These are phyloP conservation scores for Chiroxiphia lanceolata DNA, from an alignment of 2,797 vertebrate genomes.

Conservation along the genomic window DNA sequence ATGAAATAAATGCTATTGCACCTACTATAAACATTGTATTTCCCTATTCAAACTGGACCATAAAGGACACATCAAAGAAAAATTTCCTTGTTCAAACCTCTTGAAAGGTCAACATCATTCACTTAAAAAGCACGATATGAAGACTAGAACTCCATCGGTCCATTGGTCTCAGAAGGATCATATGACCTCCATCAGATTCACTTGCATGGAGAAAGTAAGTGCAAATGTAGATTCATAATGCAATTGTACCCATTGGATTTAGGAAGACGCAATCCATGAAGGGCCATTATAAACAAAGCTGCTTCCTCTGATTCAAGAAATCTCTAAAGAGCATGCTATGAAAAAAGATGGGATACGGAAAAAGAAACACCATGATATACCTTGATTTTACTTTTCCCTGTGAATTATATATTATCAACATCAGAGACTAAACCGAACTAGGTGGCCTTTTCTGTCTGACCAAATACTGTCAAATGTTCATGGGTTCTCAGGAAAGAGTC, in stretches of 20 bases:
- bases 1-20: background rate
- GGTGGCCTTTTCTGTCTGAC: background rate
- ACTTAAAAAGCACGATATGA: background rate
- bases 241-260: background rate
- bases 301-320: background rate
- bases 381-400: background rate
- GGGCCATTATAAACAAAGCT: background rate
- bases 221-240: background rate
- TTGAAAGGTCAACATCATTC: background rate
- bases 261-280: background rate
- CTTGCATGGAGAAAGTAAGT: background rate
- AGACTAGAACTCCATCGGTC: background rate
- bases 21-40: background rate
- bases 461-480: background rate
- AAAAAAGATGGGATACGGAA: background rate
- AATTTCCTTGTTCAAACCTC: background rate
- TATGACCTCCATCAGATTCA: background rate
- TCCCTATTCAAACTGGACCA: background rate
- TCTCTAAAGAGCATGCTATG: background rate
- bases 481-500: background rate
- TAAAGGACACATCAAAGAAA: background rate
- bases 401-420: background rate
- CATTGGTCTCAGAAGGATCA: background rate
- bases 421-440: background rate
- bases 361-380: background rate